These are phyloP conservation scores for Cheiracanthium punctorium DNA, from an alignment of 2,888 invertebrate species.

Conservation along the genomic window DNA sequence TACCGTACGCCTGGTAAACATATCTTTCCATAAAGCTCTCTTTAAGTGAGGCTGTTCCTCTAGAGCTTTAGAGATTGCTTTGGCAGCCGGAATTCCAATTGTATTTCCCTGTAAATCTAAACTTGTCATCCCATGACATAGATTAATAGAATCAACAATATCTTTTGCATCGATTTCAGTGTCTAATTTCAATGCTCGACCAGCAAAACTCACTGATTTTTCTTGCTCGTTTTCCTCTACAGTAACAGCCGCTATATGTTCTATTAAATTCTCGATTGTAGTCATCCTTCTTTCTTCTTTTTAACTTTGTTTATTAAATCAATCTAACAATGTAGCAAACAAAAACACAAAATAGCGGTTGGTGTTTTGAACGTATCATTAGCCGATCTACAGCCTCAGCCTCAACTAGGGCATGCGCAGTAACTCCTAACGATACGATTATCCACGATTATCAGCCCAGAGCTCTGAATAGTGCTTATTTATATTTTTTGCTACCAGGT, in stretches of 20 bases:
- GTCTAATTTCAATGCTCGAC: slow-evolving; percentile 86
- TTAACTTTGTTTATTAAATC: too few relatives aligned
- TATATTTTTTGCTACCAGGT: too few relatives aligned
- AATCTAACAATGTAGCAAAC: too few relatives aligned
- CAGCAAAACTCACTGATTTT: slow-evolving; percentile 87
- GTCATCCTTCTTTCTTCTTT: slow-evolving; percentile 20
- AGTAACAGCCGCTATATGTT: slow-evolving; percentile 74
- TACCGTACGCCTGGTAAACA: slow-evolving; percentile 97
- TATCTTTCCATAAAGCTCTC: slow-evolving; percentile 93
- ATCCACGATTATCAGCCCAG: too few relatives aligned
- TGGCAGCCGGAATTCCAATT: slow-evolving; percentile 90
- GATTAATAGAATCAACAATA: slow-evolving; percentile 85
- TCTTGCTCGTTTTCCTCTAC: slow-evolving; percentile 72
- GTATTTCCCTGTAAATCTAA: slow-evolving; percentile 95
- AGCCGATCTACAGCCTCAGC: too few relatives aligned
- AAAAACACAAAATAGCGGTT: too few relatives aligned
- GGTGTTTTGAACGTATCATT: too few relatives aligned
- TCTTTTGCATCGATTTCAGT: slow-evolving; percentile 85
- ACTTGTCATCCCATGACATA: slow-evolving; percentile 82
- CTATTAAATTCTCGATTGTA: slow-evolving; percentile 73
- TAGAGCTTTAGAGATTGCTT: slow-evolving; percentile 87
- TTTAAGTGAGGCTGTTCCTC: slow-evolving; percentile 85
- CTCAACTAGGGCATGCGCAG: too few relatives aligned
- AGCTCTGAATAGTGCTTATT: too few relatives aligned
- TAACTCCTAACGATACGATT: too few relatives aligned